Conservation (phyloP, 2,797 vertebrate genomes). For the Sparus aurata region DNA sequence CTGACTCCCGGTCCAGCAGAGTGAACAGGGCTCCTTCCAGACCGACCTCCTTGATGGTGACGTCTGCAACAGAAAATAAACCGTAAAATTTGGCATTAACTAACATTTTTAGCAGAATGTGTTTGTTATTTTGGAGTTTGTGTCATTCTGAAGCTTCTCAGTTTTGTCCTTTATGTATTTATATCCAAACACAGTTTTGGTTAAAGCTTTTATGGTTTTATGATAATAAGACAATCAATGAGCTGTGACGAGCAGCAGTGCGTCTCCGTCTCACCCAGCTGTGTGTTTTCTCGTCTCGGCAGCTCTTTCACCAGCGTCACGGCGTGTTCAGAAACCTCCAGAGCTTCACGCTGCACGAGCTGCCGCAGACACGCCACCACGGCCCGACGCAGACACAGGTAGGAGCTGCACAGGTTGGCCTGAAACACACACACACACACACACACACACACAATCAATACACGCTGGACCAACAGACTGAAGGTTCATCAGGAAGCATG, state of each 20-base stretch:
- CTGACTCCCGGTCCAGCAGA: conserved; percentile 91
- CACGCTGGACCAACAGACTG: too few relatives aligned
- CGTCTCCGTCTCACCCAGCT: conserved; percentile 69
- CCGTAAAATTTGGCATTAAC: too few relatives aligned
- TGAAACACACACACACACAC: conserved; percentile 65
- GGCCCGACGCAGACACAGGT: conserved; percentile 89
- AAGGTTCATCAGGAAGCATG: not conserved
- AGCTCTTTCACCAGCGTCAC: conserved; percentile 89
- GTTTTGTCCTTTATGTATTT: too few relatives aligned
- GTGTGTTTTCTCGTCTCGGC: conserved; percentile 84
- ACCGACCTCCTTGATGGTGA: conserved; percentile 92
- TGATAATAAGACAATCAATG: too few relatives aligned
- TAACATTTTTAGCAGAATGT: too few relatives aligned
- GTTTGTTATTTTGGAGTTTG: too few relatives aligned
- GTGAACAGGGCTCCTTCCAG: conserved; percentile 93
- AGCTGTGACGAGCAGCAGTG: not conserved
- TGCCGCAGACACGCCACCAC: conserved; percentile 93
- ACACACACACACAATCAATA: not conserved
- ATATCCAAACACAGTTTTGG: too few relatives aligned
- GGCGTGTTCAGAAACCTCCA: conserved; percentile 91
- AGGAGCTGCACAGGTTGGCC: conserved; percentile 93
- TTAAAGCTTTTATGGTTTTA: too few relatives aligned
- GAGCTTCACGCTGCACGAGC: conserved; percentile 92
- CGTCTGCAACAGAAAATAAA: conserved; percentile 77
- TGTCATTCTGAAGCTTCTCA: too few relatives aligned